phyloP scores from a whole-genome alignment of 2,888 invertebrate species.

The Crocallis elinguaria region DNA sequence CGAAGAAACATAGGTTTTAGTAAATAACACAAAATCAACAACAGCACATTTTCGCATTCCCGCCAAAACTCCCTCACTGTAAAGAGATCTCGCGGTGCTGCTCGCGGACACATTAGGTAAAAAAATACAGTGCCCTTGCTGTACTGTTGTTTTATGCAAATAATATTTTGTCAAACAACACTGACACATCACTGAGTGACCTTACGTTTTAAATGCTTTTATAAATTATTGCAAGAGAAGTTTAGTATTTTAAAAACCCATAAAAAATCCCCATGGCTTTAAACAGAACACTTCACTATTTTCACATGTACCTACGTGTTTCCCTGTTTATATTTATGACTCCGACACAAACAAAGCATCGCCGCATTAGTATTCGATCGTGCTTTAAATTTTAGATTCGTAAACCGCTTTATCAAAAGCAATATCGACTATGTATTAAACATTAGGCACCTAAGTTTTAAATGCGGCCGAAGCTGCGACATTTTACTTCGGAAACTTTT shows the following conservation, averaged over 20 bases:
- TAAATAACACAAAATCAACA: too few species aligned
- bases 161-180: too few species aligned
- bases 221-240: neutral
- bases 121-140: too few species aligned
- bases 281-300: conserved; percentile 50
- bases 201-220: too few species aligned
- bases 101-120: too few species aligned
- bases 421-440: conserved; percentile 82
- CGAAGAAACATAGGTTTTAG: too few species aligned
- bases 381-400: conserved; percentile 82
- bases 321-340: conserved; percentile 76
- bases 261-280: conserved; percentile 33
- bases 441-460: conserved; percentile 78
- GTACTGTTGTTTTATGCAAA: too few species aligned
- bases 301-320: conserved; percentile 58
- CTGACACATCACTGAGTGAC: too few species aligned
- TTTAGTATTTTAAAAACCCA: conserved; percentile 13
- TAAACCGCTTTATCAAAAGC: conserved; percentile 83
- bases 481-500: conserved; percentile 68
- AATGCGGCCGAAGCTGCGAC: conserved; percentile 66
- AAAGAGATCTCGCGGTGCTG: too few species aligned
- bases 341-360: conserved; percentile 74
- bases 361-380: conserved; percentile 77
- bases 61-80: too few species aligned
- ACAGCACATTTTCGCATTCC: too few species aligned